A percentile compares a stretch with the other conserved stretches of the same genome.
These are phyloP conservation scores for Coremacera marginata DNA, from an alignment of 2,888 invertebrate species.

Conservation along the genomic window DNA sequence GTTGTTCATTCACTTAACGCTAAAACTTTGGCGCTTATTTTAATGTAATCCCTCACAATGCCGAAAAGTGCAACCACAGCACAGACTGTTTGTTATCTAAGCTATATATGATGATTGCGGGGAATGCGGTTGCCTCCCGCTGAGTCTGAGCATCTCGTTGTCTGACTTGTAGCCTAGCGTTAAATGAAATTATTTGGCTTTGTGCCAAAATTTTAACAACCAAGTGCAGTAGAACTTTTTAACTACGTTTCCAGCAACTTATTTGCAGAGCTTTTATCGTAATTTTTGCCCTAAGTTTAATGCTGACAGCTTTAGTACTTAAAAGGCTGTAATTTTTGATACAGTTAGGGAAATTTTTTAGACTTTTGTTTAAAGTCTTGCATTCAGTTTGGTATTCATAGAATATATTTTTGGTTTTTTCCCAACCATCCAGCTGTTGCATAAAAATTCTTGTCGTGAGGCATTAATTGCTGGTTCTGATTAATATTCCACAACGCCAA, in stretches of 20 bases:
- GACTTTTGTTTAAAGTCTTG: not conserved
- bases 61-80: not conserved
- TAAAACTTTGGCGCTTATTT: not conserved
- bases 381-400: not conserved
- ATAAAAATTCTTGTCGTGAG: too few species aligned
- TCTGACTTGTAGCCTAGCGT: not conserved
- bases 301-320: not conserved
- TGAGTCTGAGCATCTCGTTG: not conserved
- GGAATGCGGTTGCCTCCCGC: not conserved
- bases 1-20: not conserved
- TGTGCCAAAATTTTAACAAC: slow-evolving; percentile 8
- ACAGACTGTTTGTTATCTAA: not conserved
- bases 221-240: not conserved
- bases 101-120: slow-evolving; percentile 6
- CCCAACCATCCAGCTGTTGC: too few species aligned
- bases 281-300: not conserved
- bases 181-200: not conserved
- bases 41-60: slow-evolving; percentile 1
- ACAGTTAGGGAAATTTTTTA: too few species aligned
- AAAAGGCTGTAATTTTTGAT: too few species aligned
- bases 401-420: not conserved
- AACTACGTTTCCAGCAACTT: too few species aligned
- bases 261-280: too few species aligned
- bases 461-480: not conserved
- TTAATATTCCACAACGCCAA: not conserved